Conservation (phyloP, 30 jellyfish, hydroid and myxozoan species). For the Chironex yamaguchii region DNA sequence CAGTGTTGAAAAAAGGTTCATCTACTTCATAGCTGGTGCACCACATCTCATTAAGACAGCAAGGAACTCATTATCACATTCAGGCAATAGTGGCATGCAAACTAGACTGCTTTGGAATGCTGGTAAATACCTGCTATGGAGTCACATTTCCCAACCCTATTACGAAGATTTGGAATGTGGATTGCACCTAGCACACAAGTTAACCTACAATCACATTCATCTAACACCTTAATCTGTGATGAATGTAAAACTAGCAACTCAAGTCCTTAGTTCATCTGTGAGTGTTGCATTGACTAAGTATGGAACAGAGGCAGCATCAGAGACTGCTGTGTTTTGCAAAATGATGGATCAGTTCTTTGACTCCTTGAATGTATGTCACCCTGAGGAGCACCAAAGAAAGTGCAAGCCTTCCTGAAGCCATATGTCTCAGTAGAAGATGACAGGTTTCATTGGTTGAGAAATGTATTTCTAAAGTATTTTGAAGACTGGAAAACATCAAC, state of each 20-base stretch:
- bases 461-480: constrained; percentile 43
- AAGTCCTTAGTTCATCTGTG: constrained; percentile 56
- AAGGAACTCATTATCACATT: constrained; percentile 50
- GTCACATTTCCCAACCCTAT: constrained; percentile 46
- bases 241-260: constrained; percentile 70
- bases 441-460: constrained; percentile 52
- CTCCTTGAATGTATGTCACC: constrained; percentile 64
- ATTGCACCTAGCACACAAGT: constrained; percentile 31
- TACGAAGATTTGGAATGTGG: constrained; percentile 50
- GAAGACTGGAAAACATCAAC: constrained; percentile 54
- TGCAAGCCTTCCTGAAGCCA: constrained; percentile 68
- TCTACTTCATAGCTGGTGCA: constrained; percentile 47
- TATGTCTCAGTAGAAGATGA: constrained; percentile 34
- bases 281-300: constrained; percentile 21
- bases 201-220: constrained; percentile 39
- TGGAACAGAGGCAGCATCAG: constrained; percentile 62
- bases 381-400: constrained; percentile 26
- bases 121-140: constrained; percentile 42
- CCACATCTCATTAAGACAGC: constrained; percentile 64
- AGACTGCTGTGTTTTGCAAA: constrained; percentile 52
- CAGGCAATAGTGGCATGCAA: constrained; percentile 8
- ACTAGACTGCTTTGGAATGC: constrained; percentile 55
- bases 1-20: constrained; percentile 17
- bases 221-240: constrained; percentile 50
- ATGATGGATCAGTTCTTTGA: constrained; percentile 69